Evolutionary conservation across 1,140 invertebrate genomes (phyloP), one percentile per base, ranked within the genome.

Genomic region (Anastrepha ludens): DNA sequence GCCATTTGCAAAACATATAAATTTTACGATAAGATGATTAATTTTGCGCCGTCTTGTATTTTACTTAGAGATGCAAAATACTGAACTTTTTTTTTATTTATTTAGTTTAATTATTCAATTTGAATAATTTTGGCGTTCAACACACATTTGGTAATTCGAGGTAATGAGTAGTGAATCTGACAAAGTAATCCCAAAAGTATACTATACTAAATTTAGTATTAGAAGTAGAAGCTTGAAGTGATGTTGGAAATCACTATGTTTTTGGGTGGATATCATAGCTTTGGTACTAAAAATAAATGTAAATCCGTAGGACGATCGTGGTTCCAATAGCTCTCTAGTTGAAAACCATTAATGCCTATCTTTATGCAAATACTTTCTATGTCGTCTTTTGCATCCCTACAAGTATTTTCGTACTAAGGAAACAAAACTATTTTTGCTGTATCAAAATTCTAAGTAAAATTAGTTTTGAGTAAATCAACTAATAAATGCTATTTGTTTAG

Each of bases 51-150:
- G 29, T 29, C 29, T 29, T 29, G 1, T 29, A 29, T n/a, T 59
- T 86, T 41, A 29, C 47, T 13, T 62, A n/a, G 85, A 7, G 20
- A 86, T 60, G 78, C 20, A 86, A 62, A 55, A 1, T 47, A 70
- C 64, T 87, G 11, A 60, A 62, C 13, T 29, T 41, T 50, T 47
- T 47, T 81, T 6, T 60, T 86, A 20, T 86, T 86, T 41, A 62
- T 41, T 86, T 55, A 20, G 47, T 20, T 78, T 78, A 50, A 55
- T 2, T 17, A 20, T 50, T 78, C 9, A 9, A 7, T 78, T 78
- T 78, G 2, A 78, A n/a, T 39, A 78, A 55, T 47, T 50, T 47
- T 78, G 44, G 41, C 44, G 8, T 4, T 8, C 47, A 50, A 17
- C 70, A 78, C 15, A n/a, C 70, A 13, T 11, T 17, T 74, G 41